phyloP scores from a whole-genome alignment of 2,797 vertebrate species.

The Champsocephalus esox region DNA sequence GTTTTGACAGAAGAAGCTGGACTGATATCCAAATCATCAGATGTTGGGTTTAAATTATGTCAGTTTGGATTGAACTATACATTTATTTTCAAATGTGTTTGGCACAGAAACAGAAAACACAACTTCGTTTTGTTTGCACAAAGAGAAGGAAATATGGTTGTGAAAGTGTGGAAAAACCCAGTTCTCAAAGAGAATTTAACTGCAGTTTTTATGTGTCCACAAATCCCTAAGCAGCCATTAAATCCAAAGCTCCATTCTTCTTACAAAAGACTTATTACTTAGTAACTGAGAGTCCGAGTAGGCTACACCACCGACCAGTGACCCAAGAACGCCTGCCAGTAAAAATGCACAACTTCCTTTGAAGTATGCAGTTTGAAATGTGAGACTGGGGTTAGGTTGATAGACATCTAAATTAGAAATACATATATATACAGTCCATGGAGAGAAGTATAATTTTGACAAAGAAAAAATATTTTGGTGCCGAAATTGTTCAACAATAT shows the following conservation, averaged over 20 bases:
- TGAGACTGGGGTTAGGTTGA: slow-evolving; percentile 9
- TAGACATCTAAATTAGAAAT: neutral
- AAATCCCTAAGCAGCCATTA: slow-evolving; percentile 49
- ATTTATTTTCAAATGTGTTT: neutral
- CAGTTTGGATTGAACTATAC: neutral
- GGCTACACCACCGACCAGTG: neutral
- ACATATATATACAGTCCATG: too few species aligned
- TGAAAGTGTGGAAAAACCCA: slow-evolving; percentile 19
- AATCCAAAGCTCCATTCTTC: slow-evolving; percentile 15
- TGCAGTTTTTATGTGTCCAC: slow-evolving; percentile 19
- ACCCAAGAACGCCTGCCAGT: slow-evolving; percentile 21
- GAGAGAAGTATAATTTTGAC: neutral
- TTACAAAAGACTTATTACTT: slow-evolving; percentile 35
- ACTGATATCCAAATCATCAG: neutral
- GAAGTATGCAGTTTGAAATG: neutral
- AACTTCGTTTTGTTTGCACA: neutral
- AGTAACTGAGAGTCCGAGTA: slow-evolving; percentile 25
- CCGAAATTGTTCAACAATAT: neutral
- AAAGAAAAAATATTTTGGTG: neutral
- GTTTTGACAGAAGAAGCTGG: neutral
- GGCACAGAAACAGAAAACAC: neutral
- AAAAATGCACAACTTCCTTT: slow-evolving; percentile 26
- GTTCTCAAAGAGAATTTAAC: slow-evolving; percentile 44
- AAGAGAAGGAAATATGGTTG: neutral
- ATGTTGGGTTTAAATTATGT: neutral